Base-by-base conservation (phyloP, 2,888 invertebrate species). In the Erynnis tages region DNA sequence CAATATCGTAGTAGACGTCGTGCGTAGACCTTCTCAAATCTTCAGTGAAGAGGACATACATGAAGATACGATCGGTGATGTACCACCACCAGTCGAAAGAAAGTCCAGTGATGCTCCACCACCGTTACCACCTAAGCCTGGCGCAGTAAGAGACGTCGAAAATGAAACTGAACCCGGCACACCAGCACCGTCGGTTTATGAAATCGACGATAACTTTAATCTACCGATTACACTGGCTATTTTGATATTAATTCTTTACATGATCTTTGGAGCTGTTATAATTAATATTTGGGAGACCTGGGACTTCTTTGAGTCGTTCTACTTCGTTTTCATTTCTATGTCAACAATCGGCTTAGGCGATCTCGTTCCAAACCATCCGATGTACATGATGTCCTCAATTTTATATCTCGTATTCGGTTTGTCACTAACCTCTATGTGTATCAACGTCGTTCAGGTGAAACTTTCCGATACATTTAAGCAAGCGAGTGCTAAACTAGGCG, bases 271-370 rank as follows among this genome's bases (percentile, higher is more conserved):
- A 0, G 96, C 97, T 0, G 90, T 93, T 0, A 92, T 95, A 0
- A 98, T 95, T 68, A 93, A 92, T 25, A 72, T 92, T 10, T 93
- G 94, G 91, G 96, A 96, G 77, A 87, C 91, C 0, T 99, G 98
- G 98, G 91, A 91, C n/a, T 96, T 97, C 79, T 95, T 98, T 67
- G 96, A 97, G 54, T 94, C 98, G 0, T 97, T 99, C 76, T 99
- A 99, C 80, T 99, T 98, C 76, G 96, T 98, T 2, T 98, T 98
- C 76, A 96, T 98, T 65, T 97, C 98, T 0, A 96, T 98, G 93
- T 96, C 97, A 0, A 99, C 98, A 0, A 98, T 99, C 53, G 98
- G 98, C n/a, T 96, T 98, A 65, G 98, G 98, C 1, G 98, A 98
- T 83, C 91, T 94, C 57, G 95, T 97, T 0, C 98, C 98, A 0